Evolutionary conservation across 2,797 vertebrate genomes (phyloP).

Genomic region (Pipistrellus pipistrellus): DNA sequence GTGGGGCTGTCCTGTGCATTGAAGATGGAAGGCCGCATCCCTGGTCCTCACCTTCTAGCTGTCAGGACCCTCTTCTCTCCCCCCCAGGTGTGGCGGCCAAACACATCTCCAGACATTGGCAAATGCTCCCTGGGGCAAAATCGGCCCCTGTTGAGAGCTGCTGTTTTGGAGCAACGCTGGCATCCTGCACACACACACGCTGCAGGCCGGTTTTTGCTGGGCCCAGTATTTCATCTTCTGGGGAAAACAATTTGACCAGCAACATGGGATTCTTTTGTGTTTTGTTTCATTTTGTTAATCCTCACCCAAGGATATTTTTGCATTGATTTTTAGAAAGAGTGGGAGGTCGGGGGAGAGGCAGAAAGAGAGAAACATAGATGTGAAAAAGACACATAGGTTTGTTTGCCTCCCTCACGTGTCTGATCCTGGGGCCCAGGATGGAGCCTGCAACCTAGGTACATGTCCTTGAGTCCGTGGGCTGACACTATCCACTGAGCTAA

Average conservation of each 20-base stretch:
- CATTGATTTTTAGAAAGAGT: no score
- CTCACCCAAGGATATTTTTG: no score
- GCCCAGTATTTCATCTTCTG: conserved; percentile 47
- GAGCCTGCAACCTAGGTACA: no score
- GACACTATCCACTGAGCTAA: no score
- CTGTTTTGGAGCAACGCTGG: background rate
- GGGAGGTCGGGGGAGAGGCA: no score
- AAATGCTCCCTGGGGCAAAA: background rate
- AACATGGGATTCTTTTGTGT: background rate
- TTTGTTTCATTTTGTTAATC: no score
- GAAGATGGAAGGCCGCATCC: background rate
- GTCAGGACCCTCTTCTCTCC: background rate
- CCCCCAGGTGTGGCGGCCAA: background rate
- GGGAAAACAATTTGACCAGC: background rate
- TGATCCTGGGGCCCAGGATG: no score
- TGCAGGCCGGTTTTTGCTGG: background rate
- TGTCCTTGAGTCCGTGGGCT: no score
- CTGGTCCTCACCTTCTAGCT: background rate
- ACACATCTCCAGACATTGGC: background rate
- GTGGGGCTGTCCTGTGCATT: background rate
- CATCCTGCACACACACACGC: background rate
- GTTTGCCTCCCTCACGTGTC: no score
- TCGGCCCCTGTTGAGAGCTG: background rate
- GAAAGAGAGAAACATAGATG: no score
- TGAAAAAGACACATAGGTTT: no score